A percentile compares a stretch with the other conserved stretches of the same genome.
phyloP scores from a whole-genome alignment of 2,113 vertebrate genomes.

The Hyaena hyaena region DNA sequence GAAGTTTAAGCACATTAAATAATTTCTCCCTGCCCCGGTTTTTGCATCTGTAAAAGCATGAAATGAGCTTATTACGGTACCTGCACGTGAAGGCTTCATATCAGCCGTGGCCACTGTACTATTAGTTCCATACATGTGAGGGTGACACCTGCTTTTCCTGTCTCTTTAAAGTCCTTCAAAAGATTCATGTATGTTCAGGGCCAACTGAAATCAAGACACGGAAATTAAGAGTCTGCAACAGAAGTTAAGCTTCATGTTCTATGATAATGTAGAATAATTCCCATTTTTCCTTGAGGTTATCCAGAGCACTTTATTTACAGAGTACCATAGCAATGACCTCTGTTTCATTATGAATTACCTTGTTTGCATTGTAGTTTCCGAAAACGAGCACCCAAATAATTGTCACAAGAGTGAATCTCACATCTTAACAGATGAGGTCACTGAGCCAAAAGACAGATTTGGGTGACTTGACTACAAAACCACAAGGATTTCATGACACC shows the following conservation, averaged over 20 bases:
- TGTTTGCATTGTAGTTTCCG: constrained; percentile 1
- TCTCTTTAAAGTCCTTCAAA: constrained; percentile 16
- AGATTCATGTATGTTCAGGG: not conserved
- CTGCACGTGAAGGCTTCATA: not conserved
- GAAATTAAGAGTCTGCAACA: constrained; percentile 5
- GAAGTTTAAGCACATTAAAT: constrained; percentile 6
- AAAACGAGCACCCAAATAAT: constrained; percentile 46
- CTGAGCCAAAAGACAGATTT: not conserved
- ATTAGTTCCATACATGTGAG: not conserved
- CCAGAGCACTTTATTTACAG: not conserved
- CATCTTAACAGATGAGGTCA: not conserved
- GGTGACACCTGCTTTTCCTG: not conserved
- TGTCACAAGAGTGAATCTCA: not conserved
- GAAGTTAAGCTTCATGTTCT: not conserved
- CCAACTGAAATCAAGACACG: not conserved
- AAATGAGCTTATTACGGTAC: not conserved
- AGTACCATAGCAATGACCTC: not conserved
- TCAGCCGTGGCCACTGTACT: not conserved
- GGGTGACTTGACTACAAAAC: not conserved
- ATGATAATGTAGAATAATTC: constrained; percentile 22
- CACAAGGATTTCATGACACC: constrained; percentile 11
- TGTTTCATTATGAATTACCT: not conserved
- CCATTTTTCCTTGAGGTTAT: constrained; percentile 29
- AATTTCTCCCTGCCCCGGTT: constrained; percentile 19
- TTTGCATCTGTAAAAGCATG: not conserved